Evolutionary conservation across 2,888 invertebrate genomes (phyloP), one percentile per base, ranked within the genome.

Genomic region (Prosopocoilus inquinatus): DNA sequence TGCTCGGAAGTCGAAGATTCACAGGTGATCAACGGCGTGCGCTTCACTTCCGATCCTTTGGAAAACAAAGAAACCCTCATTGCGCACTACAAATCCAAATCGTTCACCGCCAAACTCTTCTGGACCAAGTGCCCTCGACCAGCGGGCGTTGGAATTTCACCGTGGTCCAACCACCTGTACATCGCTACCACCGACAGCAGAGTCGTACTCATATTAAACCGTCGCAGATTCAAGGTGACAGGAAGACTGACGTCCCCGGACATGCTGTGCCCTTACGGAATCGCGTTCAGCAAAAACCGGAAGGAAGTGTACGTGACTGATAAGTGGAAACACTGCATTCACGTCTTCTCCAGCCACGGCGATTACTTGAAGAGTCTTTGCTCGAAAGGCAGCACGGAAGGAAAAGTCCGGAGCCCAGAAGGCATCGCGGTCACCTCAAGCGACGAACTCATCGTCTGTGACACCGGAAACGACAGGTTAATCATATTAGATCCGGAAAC

Each of bases 401-500:
- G 85, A 1, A 82, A 81, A 72, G 82, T 91, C 66, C 79, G 84
- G 13, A 86, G 87, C 20, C 91, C 91, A 0, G 89, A 90, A 77
- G 91, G 91, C 34, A 82, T 91, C 50, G 84, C 87, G 2, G 72
- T 80, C 0, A 81, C 81, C 49, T 78, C 79, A 57, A 68, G 74
- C 9, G 82, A 83, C 34, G 79, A 81, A 55, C 79, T 91, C 11
- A 87, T 89, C 62, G 83, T 91, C 0, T 89, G 87, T 46, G 91
- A 91, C 68, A 89, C 89, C 55, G 90, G 90, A 57, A 91, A 91
- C 68, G 88, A 91, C 69, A 79, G 90, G 53, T 79, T 85, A 3
- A 80, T 85, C 73, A 75, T 84, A 9, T 67, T 86, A 1, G 77
- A 84, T 65, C 76, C 80, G 0, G 78, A 84, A 43, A 78, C 79